phyloP scores from a whole-genome alignment of 2,113 vertebrate genomes.

The Illadopsis cleaveri region DNA sequence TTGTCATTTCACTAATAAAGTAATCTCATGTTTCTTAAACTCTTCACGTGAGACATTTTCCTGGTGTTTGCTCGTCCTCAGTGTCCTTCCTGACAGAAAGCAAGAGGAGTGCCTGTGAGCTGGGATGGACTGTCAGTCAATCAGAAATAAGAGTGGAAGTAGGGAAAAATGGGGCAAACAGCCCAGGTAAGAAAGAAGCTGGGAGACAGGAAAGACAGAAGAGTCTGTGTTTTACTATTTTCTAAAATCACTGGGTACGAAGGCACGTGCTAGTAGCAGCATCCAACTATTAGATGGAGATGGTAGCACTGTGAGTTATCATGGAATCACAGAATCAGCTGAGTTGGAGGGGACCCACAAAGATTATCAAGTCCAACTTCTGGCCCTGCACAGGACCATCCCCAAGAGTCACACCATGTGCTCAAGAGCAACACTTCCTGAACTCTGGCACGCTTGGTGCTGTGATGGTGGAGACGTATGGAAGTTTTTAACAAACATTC shows the following conservation, averaged over 20 bases:
- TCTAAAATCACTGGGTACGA: neutral
- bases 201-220: neutral
- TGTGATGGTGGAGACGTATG: neutral
- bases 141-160: neutral
- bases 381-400: neutral
- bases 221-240: neutral
- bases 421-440: neutral
- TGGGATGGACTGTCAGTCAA: neutral
- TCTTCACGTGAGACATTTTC: neutral
- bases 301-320: neutral
- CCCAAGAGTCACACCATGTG: neutral
- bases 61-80: neutral
- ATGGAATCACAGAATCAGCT: neutral
- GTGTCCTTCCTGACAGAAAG: neutral
- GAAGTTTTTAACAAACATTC: neutral
- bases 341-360: neutral
- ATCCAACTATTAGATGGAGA: neutral
- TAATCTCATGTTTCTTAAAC: neutral
- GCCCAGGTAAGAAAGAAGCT: neutral
- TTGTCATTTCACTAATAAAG: conserved; percentile 5
- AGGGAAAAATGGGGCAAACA: neutral
- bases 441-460: neutral
- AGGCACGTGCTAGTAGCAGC: neutral
- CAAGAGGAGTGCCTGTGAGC: neutral
- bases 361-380: neutral